These are phyloP conservation scores for Limnephilus auricula DNA, from an alignment of 2,888 invertebrate species.

Conservation along the genomic window DNA sequence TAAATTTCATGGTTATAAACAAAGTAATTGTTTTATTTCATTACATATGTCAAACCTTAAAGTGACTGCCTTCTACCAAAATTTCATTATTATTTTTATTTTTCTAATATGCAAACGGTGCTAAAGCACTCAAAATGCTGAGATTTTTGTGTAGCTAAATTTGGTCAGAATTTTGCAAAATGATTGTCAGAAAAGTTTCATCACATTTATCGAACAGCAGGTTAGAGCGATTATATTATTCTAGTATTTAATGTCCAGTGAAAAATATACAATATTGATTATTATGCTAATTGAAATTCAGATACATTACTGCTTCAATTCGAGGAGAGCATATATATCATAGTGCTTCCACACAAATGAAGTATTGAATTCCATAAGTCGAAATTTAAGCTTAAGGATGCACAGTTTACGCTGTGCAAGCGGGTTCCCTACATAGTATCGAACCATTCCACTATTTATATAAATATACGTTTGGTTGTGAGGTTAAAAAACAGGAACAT, in stretches of 20 bases:
- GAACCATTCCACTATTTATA: too few species aligned
- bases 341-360: too few species aligned
- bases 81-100: background rate
- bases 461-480: background rate
- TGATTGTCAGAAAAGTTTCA: background rate
- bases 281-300: background rate
- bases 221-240: background rate
- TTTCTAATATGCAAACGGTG: background rate
- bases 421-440: too few species aligned
- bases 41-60: too few species aligned
- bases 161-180: background rate
- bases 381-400: too few species aligned
- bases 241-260: background rate
- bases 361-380: too few species aligned
- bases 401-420: too few species aligned
- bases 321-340: background rate
- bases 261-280: background rate
- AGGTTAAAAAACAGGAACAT: background rate
- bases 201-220: background rate
- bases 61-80: too few species aligned
- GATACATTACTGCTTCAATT: background rate
- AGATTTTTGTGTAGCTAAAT: background rate
- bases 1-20: too few species aligned
- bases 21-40: too few species aligned
- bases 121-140: background rate